phyloP scores from a whole-genome alignment of 2,888 invertebrate species.

The Cheilosia vernalis region DNA sequence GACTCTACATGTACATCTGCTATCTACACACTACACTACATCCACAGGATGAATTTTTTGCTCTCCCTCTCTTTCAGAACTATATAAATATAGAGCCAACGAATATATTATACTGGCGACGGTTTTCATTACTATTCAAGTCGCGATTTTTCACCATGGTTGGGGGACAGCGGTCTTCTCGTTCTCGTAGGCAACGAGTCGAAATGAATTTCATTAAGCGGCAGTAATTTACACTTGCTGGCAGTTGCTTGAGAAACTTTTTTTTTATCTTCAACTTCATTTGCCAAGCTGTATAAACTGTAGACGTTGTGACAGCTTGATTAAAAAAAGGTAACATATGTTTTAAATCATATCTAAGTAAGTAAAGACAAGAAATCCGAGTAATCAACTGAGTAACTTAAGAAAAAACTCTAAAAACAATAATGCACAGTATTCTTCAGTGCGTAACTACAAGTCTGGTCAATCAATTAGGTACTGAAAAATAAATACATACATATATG shows the following conservation, averaged over 20 bases:
- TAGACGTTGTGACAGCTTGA: slow-evolving; percentile 42
- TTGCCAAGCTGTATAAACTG: neutral
- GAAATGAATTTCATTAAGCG: slow-evolving; percentile 40
- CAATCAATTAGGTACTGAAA: too few relatives aligned
- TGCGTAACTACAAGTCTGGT: too few relatives aligned
- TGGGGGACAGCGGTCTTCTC: neutral
- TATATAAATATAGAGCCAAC: neutral
- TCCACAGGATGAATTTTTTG: slow-evolving; percentile 3
- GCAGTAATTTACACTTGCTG: slow-evolving; percentile 55
- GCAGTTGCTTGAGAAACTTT: slow-evolving; percentile 10
- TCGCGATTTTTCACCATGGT: slow-evolving; percentile 23
- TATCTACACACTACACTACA: too few relatives aligned
- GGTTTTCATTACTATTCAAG: slow-evolving; percentile 42
- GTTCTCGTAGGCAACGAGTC: neutral
- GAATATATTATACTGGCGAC: neutral
- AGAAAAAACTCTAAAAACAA: neutral
- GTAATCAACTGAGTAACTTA: slow-evolving; percentile 2
- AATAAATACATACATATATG: too few relatives aligned
- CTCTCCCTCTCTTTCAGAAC: slow-evolving; percentile 6
- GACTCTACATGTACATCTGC: slow-evolving; percentile 6
- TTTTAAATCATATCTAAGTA: slow-evolving; percentile 16
- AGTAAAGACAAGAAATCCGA: slow-evolving; percentile 6
- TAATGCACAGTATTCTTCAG: too few relatives aligned
- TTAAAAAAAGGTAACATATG: slow-evolving; percentile 14
- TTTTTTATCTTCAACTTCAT: slow-evolving; percentile 10